Evolutionary conservation across 2,888 invertebrate species (phyloP).

Genomic region (Drosophila pseudotalamancana): DNA sequence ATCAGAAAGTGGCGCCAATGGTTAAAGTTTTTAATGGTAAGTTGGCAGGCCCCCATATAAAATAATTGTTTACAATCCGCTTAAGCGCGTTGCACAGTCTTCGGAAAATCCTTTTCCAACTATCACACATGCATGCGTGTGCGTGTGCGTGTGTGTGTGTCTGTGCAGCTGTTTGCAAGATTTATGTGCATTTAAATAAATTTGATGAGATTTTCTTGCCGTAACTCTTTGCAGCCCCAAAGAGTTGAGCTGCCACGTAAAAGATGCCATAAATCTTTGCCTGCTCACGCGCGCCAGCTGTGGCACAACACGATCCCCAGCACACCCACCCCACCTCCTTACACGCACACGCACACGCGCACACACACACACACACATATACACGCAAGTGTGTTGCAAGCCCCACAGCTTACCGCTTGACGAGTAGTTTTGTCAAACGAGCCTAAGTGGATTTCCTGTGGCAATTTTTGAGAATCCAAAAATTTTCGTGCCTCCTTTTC

Average conservation of each 20-base stretch:
- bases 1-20: slow-evolving; percentile 81
- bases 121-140: slow-evolving; percentile 22
- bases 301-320: slow-evolving; percentile 21
- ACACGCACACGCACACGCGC: too few relatives aligned
- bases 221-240: slow-evolving; percentile 49
- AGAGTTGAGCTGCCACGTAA: slow-evolving; percentile 66
- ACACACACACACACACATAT: too few relatives aligned
- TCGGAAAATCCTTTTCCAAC: slow-evolving; percentile 15
- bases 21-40: slow-evolving; percentile 65
- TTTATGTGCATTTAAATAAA: slow-evolving; percentile 78
- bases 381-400: not conserved
- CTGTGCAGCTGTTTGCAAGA: slow-evolving; percentile 58
- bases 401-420: slow-evolving; percentile 22
- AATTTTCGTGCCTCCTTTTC: not conserved
- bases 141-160: slow-evolving; percentile 5
- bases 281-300: slow-evolving; percentile 60
- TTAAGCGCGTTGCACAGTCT: slow-evolving; percentile 41
- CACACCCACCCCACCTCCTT: not conserved
- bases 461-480: slow-evolving; percentile 39
- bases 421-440: slow-evolving; percentile 74
- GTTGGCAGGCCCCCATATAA: slow-evolving; percentile 27
- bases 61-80: slow-evolving; percentile 58
- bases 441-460: slow-evolving; percentile 71
- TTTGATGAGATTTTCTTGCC: slow-evolving; percentile 72
- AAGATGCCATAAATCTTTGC: slow-evolving; percentile 75